Evolutionary conservation across 2,797 vertebrate genomes (phyloP).

Genomic region (Percopsis omiscomaycus): DNA sequence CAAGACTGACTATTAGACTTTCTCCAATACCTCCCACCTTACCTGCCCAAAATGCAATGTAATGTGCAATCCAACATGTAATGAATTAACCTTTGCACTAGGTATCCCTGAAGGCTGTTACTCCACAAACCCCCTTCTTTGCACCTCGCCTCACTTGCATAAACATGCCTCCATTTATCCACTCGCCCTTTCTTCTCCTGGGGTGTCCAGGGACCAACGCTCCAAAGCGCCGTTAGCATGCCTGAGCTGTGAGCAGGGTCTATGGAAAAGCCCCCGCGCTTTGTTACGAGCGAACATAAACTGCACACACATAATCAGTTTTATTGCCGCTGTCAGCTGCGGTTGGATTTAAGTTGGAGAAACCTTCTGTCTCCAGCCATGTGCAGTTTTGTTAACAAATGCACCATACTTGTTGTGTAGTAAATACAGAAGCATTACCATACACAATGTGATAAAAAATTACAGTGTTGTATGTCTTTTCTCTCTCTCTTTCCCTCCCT

Average conservation of each 20-base stretch:
- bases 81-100: constrained; percentile 36
- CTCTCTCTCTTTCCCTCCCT: constrained; percentile 21
- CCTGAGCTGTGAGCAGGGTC: constrained; percentile 43
- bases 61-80: constrained; percentile 38
- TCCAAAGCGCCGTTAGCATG: constrained; percentile 42
- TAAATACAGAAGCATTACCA: constrained; percentile 34
- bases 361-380: constrained; percentile 36
- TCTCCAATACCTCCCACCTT: not conserved
- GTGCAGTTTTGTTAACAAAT: constrained; percentile 44
- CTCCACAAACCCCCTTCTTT: not conserved
- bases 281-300: constrained; percentile 30
- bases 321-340: constrained; percentile 59
- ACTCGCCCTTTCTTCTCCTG: constrained; percentile 6
- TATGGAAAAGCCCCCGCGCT: constrained; percentile 43
- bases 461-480: constrained; percentile 17
- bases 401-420: constrained; percentile 14
- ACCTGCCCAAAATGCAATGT: constrained; percentile 15
- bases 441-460: constrained; percentile 35
- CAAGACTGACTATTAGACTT: constrained; percentile 7
- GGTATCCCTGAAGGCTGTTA: constrained; percentile 8
- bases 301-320: constrained; percentile 19
- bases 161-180: constrained; percentile 25
- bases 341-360: constrained; percentile 30
- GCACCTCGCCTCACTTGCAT: constrained; percentile 3
- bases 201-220: constrained; percentile 16